Base-by-base conservation (phyloP, 2,888 invertebrate genomes). In the Lasioglossum pauxillum region DNA sequence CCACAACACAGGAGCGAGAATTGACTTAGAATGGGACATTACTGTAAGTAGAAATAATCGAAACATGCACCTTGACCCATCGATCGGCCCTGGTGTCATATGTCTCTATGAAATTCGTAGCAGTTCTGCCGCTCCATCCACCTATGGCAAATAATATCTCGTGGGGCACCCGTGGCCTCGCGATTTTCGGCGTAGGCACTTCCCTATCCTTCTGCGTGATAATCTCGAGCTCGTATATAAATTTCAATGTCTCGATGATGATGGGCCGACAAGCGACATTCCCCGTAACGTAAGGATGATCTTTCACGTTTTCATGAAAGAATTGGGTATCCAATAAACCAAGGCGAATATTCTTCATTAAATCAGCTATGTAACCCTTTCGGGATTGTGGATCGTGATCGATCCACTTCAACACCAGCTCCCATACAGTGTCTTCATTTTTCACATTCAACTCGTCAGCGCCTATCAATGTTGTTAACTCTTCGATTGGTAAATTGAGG, bases 181-280 rank as follows among this genome's bases (percentile, higher is more conserved):
- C 98, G 80, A 98, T 97, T 93, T 97, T 97, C 10, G 98, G 98
- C 7, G 98, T 98, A 10, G 97, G 97, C n/a, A 98, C 97, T 95
- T 98, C 98, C 12, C 97, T 97, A 88, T 98, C 97, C 93, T 97
- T 95, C 76, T 96, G 97, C 93, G 96, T 96, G 87, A 98, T 98
- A 97, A 98, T 98, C 95, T 99, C 98, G 93, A 99, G 96, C 94
- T 99, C 98, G 95, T 98, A 98, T 74, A 99, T 96, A 95, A 99
- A 99, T 94, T 98, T 98, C 64, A 99, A 95, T 0, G 99, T 98
- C 95, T 99, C 98, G 57, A 99, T 98, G 87, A 99, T 97, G 88
- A 99, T 97, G 0, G 98, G 98, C 27, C 98, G 97, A 90, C 98
- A 98, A 16, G 97, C 97, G 88, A 98, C 98, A 93, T 98, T 97